A percentile compares a stretch with the other conserved stretches of the same genome.
phyloP scores from a whole-genome alignment of 2,888 invertebrate genomes.

The Teleiodes luculella region DNA sequence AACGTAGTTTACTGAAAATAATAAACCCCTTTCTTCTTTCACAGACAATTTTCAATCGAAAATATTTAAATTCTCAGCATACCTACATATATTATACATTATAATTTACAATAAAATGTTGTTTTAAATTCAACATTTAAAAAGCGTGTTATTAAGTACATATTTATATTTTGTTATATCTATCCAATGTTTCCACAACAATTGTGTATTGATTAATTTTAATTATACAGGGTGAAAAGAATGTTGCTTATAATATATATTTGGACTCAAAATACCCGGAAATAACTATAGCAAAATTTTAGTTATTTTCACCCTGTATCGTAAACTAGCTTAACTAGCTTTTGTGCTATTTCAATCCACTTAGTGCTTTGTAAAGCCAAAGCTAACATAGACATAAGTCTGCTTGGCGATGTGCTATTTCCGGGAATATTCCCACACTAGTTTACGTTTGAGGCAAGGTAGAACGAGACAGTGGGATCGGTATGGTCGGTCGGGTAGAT shows the following conservation, averaged over 20 bases:
- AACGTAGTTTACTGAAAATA: constrained; percentile 73
- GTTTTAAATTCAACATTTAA: constrained; percentile 30
- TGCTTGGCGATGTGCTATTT: too few species aligned
- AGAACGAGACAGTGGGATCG: too few species aligned
- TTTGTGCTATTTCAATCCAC: constrained; percentile 14
- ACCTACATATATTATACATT: constrained; percentile 22
- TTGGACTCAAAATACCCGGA: constrained; percentile 4
- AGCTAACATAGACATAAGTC: not conserved
- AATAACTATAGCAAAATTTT: not conserved
- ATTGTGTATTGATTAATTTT: not conserved
- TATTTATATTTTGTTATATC: constrained; percentile 7
- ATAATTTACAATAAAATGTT: constrained; percentile 31
- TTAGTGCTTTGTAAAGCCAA: constrained; percentile 11
- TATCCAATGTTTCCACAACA: not conserved
- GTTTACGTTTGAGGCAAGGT: too few species aligned
- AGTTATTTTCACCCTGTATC: not conserved
- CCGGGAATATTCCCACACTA: too few species aligned
- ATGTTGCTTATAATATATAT: constrained; percentile 1
- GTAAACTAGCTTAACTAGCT: constrained; percentile 6
- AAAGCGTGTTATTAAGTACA: constrained; percentile 39
- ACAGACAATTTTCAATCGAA: constrained; percentile 50
- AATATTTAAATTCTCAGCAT: constrained; percentile 43
- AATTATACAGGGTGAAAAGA: constrained; percentile 2
- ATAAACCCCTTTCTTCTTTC: constrained; percentile 60
- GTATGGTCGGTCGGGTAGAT: too few species aligned